phyloP scores from a whole-genome alignment of 2,113 vertebrate genomes.

The Uria lomvia region DNA sequence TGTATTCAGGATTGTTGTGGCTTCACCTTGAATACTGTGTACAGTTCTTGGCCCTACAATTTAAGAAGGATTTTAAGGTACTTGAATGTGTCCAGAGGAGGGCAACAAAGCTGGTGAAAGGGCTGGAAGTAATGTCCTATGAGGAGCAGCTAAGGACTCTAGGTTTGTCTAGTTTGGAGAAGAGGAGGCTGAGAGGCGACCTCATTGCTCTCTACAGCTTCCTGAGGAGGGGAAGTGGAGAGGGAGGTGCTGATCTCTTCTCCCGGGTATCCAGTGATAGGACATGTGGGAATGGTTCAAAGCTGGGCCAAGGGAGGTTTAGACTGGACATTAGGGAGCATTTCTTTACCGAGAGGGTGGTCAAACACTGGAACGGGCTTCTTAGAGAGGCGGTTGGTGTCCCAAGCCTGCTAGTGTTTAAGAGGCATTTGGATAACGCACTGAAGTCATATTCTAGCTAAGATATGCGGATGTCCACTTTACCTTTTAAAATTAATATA shows the following conservation, averaged over 20 bases:
- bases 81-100: not conserved
- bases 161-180: not conserved
- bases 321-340: not conserved
- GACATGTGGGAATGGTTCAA: not conserved
- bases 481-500: too few relatives aligned
- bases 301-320: not conserved
- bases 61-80: not conserved
- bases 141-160: not conserved
- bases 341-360: not conserved
- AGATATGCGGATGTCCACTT: too few relatives aligned
- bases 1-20: accelerated
- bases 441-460: not conserved
- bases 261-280: not conserved
- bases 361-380: not conserved
- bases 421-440: not conserved
- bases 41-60: not conserved
- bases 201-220: not conserved
- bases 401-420: not conserved
- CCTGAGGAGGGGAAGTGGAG: not conserved
- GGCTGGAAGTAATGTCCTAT: not conserved
- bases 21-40: not conserved
- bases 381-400: not conserved
- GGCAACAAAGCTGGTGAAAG: not conserved
- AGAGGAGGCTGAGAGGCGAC: not conserved
- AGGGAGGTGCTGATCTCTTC: not conserved